Evolutionary conservation across 1,140 invertebrate species (phyloP).

Genomic region (Philotrypesis tridentata): DNA sequence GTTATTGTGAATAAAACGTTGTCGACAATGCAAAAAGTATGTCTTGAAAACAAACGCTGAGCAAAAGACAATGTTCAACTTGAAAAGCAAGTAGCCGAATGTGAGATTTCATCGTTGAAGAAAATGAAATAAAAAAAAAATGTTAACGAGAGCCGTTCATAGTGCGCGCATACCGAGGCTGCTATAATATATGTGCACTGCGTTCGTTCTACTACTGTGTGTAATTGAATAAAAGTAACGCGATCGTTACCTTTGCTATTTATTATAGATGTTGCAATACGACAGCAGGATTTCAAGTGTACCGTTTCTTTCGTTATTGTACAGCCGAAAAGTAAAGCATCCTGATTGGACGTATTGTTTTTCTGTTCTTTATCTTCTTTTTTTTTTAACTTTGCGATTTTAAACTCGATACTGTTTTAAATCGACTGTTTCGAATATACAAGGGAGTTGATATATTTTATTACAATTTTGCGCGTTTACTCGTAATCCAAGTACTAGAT

Average conservation of each 20-base stretch:
- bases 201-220: constrained; percentile 60
- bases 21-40: constrained; percentile 13
- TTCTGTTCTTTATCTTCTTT: constrained; percentile 12
- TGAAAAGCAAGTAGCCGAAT: neutral
- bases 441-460: constrained; percentile 38
- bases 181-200: constrained; percentile 64
- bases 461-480: constrained; percentile 8
- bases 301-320: constrained; percentile 24
- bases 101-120: neutral
- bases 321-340: constrained; percentile 25
- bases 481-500: neutral
- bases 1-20: constrained; percentile 59
- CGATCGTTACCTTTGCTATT: constrained; percentile 64
- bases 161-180: constrained; percentile 60
- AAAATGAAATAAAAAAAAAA: constrained; percentile 31
- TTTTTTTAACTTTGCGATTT: constrained; percentile 11
- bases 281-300: constrained; percentile 15
- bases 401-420: constrained; percentile 44
- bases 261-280: constrained; percentile 63
- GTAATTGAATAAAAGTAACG: constrained; percentile 56
- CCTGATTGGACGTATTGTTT: neutral
- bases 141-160: constrained; percentile 43
- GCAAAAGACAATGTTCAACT: constrained; percentile 27
- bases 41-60: constrained; percentile 1
- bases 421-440: neutral